Base-by-base conservation (phyloP, 2,113 vertebrate genomes). In the Myanophis thanlyinensis region DNA sequence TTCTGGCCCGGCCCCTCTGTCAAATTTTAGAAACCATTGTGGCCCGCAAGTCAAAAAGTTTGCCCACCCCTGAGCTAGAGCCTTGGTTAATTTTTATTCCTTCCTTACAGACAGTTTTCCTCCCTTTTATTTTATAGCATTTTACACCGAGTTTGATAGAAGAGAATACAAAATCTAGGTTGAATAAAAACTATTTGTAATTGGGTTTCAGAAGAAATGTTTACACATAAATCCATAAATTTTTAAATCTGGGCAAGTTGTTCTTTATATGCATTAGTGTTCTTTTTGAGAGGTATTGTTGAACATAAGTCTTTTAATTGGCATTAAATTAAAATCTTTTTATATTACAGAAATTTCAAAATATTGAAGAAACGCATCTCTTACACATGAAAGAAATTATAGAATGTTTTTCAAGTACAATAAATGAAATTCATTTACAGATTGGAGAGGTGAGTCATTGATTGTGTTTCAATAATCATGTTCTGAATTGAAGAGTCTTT, bases 371-470 rank as follows among this genome's bases (percentile, higher is more conserved):
- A 98, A 98, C 95, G 87, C 99, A 99, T 97, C 97, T 99, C 87
- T 94, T 98, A 94, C 99, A 98, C 92, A 98, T 99, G 98, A 99
- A 99, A 97, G 98, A 98, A 95, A 99, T 99, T 96, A 98, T 99
- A 95, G 98, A 97, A 91, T 98, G 98, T 0, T 99, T 99, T 95
- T 98, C 98, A 90, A 98, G 98, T 96, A 99, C 98, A 40, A 97
- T 99, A 94, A 99, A 99, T 88, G 99, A 99, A 97, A 98, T 98
- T 12, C 98, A 99, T 97, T 92, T 98, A 85, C 98, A 99, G 85
- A 99, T 99, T 90, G 99, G 98, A 96, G 98, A 99, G 98, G 99
- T 99, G 97, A 98, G 97, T 96, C 80, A 91, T 86, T 93, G 23
- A 20, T 95, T 93, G 30, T 92, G 5, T 92, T 1, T 20, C 85